Evolutionary conservation across 2,113 vertebrate genomes (phyloP).

Genomic region (Eupsittula cactorum): DNA sequence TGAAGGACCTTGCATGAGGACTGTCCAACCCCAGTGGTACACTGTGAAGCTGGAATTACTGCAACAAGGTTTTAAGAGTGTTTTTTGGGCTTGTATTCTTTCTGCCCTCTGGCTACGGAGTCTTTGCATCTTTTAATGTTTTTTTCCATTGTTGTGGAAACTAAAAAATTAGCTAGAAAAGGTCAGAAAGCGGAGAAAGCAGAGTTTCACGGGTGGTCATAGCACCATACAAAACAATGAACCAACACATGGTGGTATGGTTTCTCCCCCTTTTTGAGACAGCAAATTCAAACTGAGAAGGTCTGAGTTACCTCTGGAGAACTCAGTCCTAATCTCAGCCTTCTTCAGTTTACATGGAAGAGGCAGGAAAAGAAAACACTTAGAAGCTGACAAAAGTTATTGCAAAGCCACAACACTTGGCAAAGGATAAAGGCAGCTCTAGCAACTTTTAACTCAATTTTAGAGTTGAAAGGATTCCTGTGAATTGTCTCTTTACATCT

Average conservation of each 20-base stretch:
- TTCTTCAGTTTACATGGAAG: not conserved
- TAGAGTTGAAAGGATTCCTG: not conserved
- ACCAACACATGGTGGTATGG: not conserved
- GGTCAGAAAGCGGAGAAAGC: not conserved
- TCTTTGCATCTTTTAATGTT: not conserved
- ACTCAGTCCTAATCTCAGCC: not conserved
- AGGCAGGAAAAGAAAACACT: not conserved
- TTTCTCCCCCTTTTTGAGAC: not conserved
- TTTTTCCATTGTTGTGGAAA: not conserved
- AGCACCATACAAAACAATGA: not conserved
- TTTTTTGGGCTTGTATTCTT: not conserved
- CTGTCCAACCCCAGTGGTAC: no score
- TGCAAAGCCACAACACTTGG: not conserved
- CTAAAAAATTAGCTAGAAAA: not conserved
- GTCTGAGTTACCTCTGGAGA: not conserved
- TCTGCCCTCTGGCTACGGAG: not conserved
- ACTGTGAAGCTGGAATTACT: not conserved
- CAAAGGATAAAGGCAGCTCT: not conserved
- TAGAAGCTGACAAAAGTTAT: not conserved
- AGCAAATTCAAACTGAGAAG: not conserved
- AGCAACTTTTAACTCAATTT: not conserved
- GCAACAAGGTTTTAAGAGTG: not conserved
- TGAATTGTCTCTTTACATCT: not conserved
- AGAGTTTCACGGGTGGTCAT: not conserved
- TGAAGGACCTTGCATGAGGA: fast-evolving